These are phyloP conservation scores for Cephus sareptanus DNA, from an alignment of 2,888 invertebrate genomes.

Conservation along the genomic window DNA sequence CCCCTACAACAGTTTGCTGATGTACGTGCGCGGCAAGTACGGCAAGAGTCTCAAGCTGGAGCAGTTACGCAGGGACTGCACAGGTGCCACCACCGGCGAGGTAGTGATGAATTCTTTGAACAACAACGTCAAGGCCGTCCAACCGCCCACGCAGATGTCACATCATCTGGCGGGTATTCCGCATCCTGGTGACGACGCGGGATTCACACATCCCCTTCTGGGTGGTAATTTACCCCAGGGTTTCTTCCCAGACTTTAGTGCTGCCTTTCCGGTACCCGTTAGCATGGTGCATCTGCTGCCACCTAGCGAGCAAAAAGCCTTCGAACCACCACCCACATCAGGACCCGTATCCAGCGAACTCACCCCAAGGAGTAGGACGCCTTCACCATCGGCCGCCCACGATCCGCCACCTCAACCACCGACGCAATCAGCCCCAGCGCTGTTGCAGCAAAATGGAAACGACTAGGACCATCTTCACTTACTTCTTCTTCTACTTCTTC, in stretches of 20 bases:
- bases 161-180: constrained; percentile 49
- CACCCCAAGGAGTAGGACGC: constrained; percentile 45
- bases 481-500: not conserved
- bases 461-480: constrained; percentile 69
- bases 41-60: constrained; percentile 92
- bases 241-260: constrained; percentile 84
- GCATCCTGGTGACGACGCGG: constrained; percentile 46
- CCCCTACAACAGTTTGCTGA: constrained; percentile 91
- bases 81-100: constrained; percentile 81
- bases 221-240: constrained; percentile 72
- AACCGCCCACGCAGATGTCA: constrained; percentile 47
- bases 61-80: constrained; percentile 88
- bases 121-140: constrained; percentile 70
- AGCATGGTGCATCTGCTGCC: constrained; percentile 87
- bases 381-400: constrained; percentile 52
- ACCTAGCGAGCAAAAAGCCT: constrained; percentile 80
- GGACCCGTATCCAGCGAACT: constrained; percentile 29
- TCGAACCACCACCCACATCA: constrained; percentile 66
- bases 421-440: constrained; percentile 71
- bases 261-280: constrained; percentile 85
- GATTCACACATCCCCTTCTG: constrained; percentile 54
- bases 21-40: constrained; percentile 93
- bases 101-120: constrained; percentile 69
- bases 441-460: constrained; percentile 83
- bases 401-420: constrained; percentile 69